Evolutionary conservation across 2,113 vertebrate species (phyloP).

Genomic region (Clarias batrachus): DNA sequence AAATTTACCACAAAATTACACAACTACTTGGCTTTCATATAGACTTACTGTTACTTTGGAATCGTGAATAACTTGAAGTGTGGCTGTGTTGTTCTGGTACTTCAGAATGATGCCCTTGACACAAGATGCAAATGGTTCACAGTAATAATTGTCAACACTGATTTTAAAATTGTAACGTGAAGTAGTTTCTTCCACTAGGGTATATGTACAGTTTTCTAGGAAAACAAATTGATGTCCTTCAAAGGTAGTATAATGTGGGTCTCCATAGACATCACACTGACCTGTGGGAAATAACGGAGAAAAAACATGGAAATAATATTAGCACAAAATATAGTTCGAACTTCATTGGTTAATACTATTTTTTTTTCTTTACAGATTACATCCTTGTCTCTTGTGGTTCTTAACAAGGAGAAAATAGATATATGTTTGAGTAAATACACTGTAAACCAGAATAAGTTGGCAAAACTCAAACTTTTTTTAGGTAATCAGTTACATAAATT

Average conservation of each 20-base stretch:
- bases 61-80: conserved; percentile 42
- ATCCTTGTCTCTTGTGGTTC: no score
- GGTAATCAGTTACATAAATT: no score
- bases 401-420: no score
- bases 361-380: no score
- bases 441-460: no score
- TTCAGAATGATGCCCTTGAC: conserved; percentile 63
- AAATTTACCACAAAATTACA: no score
- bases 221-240: conserved; percentile 61
- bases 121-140: conserved; percentile 53
- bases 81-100: conserved; percentile 59
- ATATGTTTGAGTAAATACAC: no score
- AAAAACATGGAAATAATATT: background rate
- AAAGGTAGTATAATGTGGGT: conserved; percentile 74
- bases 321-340: no score
- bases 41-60: conserved; percentile 54
- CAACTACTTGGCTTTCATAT: no score
- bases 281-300: conserved; percentile 56
- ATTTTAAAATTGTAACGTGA: conserved; percentile 61
- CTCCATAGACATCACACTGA: conserved; percentile 69
- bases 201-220: conserved; percentile 66
- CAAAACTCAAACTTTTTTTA: no score
- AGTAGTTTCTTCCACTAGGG: conserved; percentile 66
- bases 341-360: no score
- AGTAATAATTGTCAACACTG: conserved; percentile 67